These are phyloP conservation scores for Gonatopus flavifemur DNA, from an alignment of 1,140 invertebrate species.

Conservation along the genomic window DNA sequence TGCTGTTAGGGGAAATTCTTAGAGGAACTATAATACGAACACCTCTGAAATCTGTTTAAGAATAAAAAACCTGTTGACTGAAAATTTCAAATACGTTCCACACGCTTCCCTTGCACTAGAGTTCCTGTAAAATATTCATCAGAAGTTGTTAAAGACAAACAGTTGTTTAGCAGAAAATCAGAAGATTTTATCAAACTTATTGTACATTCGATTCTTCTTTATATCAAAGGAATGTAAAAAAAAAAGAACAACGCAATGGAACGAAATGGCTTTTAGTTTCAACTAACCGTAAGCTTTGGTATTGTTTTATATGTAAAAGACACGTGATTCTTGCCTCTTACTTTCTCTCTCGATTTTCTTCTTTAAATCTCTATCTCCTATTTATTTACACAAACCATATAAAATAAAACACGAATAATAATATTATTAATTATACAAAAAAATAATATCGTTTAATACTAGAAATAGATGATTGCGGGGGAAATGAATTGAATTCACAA, in stretches of 20 bases:
- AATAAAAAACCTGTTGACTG: too few relatives aligned
- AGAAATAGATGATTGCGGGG: slow-evolving; percentile 21
- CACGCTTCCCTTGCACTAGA: too few relatives aligned
- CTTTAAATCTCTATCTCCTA: slow-evolving; percentile 10
- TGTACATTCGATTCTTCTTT: too few relatives aligned
- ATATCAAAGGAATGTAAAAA: slow-evolving; percentile 34
- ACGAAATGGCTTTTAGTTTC: slow-evolving; percentile 19
- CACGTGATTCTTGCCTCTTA: slow-evolving; percentile 24
- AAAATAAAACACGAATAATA: slow-evolving; percentile 35
- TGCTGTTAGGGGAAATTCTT: too few relatives aligned
- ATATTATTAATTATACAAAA: slow-evolving; percentile 20
- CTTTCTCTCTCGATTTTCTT: slow-evolving; percentile 13
- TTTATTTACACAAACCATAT: slow-evolving; percentile 42
- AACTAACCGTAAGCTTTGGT: slow-evolving; percentile 57
- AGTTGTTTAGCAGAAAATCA: slow-evolving; percentile 16
- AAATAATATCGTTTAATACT: slow-evolving; percentile 32
- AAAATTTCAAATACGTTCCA: too few relatives aligned
- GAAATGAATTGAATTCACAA: slow-evolving; percentile 18
- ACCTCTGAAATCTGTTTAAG: too few relatives aligned
- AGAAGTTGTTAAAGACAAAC: slow-evolving; percentile 12
- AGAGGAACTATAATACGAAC: too few relatives aligned
- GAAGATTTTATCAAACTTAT: background rate
- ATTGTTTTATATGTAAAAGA: slow-evolving; percentile 51
- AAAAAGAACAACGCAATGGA: slow-evolving; percentile 30
- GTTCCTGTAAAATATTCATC: slow-evolving; percentile 22